Evolutionary conservation across 2,113 vertebrate genomes (phyloP), one percentile per base, ranked within the genome.

Genomic region (Lethenteron camtschaticum): DNA sequence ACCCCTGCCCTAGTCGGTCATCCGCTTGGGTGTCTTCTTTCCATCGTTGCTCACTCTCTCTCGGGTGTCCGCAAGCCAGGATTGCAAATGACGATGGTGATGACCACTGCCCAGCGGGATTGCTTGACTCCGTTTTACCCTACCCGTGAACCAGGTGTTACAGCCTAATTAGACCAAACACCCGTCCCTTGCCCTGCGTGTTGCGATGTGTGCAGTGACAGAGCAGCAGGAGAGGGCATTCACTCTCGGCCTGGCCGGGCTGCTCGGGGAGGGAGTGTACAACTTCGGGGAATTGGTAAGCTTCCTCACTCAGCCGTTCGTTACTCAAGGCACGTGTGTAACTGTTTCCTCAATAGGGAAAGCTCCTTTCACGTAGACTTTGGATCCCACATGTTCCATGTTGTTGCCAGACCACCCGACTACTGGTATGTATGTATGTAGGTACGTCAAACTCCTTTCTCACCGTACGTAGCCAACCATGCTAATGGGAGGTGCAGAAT

Each of bases 211-310:
- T 73, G 2, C 75, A 99, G 94, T 86, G 69, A 84, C 89, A 0
- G 94, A 99, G 79, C 90, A 94, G 71, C 92, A 95, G 77, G 94
- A 96, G 75, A 79, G 91, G 78, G 92, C 94, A 3, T 99, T 99
- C 76, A 96, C 90, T 0, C 77, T 99, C 69, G 94, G 94, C 0
- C 80, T 99, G 73, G 94, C 94, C 0, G 94, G 91, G 56, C 86
- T 99, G 12, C 74, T 99, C 3, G 94, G 92, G 7, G 94, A 99
- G 76, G 94, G 90, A 1, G 89, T 99, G 70, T 99, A 96, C 76
- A 96, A 99, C 81, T 96, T 96, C 0, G 92, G 92, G 73, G 94
- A 96, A 75, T 82, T 96, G 75, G 94, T 96, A 76, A 77, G 87
- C 72, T 57, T 4, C 0, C 55, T 41, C 41, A 41, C 41, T 41